Evolutionary conservation across 1,140 invertebrate species (phyloP).

Genomic region (Caerostris extrusa): DNA sequence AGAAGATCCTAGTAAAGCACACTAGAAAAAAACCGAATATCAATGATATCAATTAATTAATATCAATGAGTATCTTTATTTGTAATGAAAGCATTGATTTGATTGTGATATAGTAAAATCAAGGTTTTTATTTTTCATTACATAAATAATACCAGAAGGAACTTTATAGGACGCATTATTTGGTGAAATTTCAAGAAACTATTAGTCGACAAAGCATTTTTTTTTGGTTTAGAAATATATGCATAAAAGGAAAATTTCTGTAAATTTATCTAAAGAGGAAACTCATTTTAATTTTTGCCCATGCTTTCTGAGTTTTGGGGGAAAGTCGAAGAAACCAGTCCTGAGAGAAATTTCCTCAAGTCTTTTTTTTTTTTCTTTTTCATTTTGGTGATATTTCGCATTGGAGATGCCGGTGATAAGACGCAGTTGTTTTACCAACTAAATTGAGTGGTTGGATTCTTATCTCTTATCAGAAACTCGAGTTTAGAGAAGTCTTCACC

Average conservation of each 20-base stretch:
- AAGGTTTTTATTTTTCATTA: no score
- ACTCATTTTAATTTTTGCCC: not conserved
- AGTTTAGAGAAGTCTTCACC: constrained; percentile 32
- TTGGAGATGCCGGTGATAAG: constrained; percentile 32
- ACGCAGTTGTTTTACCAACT: constrained; percentile 26
- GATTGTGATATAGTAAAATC: no score
- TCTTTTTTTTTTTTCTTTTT: not conserved
- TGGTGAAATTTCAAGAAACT: no score
- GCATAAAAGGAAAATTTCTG: not conserved
- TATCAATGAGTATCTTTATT: no score
- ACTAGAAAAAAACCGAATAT: no score
- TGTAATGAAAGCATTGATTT: no score
- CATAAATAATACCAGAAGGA: no score
- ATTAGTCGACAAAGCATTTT: not conserved
- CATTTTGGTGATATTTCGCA: not conserved
- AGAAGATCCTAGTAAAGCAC: no score
- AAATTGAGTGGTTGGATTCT: constrained; percentile 32
- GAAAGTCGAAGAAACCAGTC: not conserved
- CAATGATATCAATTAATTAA: no score
- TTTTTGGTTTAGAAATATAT: not conserved
- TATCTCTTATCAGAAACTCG: constrained; percentile 41
- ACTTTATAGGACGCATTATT: no score
- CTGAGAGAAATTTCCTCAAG: constrained; percentile 1
- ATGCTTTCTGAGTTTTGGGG: not conserved
- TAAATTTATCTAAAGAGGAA: constrained; percentile 1